Evolutionary conservation across 2,888 invertebrate species (phyloP), one percentile per base, ranked within the genome.

Genomic region (Antheraea yamamai): DNA sequence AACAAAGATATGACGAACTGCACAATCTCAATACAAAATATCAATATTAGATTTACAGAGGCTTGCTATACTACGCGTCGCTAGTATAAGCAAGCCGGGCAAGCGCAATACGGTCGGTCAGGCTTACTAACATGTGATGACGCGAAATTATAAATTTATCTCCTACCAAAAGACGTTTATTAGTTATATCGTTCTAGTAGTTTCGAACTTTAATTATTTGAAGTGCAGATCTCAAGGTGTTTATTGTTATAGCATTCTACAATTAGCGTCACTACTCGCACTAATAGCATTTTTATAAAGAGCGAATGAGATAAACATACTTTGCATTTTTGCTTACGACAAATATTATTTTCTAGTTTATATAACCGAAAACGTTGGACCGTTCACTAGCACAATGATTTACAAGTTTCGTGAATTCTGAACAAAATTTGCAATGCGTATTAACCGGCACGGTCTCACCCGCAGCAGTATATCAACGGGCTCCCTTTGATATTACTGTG

Each of bases 391-490:
- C 47, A n/a, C n/a, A 72, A 72, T 72, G 72, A 52, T 72, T 47
- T 30, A 20, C 16, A 72, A 72, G 52, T 51, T 20, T 72, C 72
- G 47, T 39, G 51, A 72, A 47, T 72, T 30, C 64, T 66, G 64
- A 66, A 66, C 64, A 30, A 66, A 66, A 66, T 66, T 66, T 66
- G 30, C 64, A 66, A 66, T 66, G 26, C 64, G 64, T 66, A 66
- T 66, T 66, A 66, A 66, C 64, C 30, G 16, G 12, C 16, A 16
- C 64, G 64, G 64, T 30, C 64, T 16, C 64, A 66, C 26, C 64
- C 64, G 30, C 16, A 66, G 64, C 64, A 30, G 64, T 66, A 30
- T 66, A 66, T 66, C 64, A 66, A 16, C 64, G 30, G 30, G 30
- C 30, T 30, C 64, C 64, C 30, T 66, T 66, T 66, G 26, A 66